Evolutionary conservation across 2,888 invertebrate genomes (phyloP).

Genomic region (Rhabditoides inermis): DNA sequence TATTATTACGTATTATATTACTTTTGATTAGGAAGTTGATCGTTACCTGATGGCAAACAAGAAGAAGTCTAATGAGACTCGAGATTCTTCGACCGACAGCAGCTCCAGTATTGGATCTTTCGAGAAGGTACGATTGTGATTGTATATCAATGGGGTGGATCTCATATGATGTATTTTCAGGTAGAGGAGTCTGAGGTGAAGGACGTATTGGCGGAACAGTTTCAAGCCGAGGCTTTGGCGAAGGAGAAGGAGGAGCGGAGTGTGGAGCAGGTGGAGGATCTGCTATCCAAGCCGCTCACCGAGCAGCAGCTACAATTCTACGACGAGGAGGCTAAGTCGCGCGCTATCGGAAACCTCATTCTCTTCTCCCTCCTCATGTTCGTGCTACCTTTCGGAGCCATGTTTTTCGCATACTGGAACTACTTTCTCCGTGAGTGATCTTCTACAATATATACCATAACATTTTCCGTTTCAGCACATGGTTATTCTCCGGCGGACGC

Average conservation of each 20-base stretch:
- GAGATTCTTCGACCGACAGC: too few relatives aligned
- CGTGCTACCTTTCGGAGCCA: constrained; percentile 32
- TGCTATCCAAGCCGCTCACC: constrained; percentile 2
- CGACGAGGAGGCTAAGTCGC: constrained; percentile 13
- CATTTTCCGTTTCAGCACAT: neutral
- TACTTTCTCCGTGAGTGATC: constrained; percentile 39
- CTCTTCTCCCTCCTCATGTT: constrained; percentile 40
- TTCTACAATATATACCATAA: neutral
- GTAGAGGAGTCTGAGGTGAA: constrained; percentile 12
- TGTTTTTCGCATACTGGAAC: constrained; percentile 38
- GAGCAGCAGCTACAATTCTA: constrained; percentile 22
- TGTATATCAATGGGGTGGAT: too few relatives aligned
- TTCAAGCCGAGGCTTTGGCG: neutral
- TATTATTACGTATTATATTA: too few relatives aligned
- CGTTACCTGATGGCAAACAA: neutral
- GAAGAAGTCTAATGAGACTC: constrained; percentile 1
- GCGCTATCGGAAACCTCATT: constrained; percentile 31
- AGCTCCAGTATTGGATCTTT: too few relatives aligned
- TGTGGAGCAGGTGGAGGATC: too few relatives aligned
- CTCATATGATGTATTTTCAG: too few relatives aligned
- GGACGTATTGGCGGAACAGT: neutral
- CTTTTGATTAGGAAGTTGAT: neutral
- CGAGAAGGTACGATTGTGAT: too few relatives aligned
- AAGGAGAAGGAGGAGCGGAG: constrained; percentile 1
- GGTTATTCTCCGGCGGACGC: constrained; percentile 17